Evolutionary conservation across 2,888 invertebrate species (phyloP), one percentile per base, ranked within the genome.

Genomic region (Seira sanloemensis): DNA sequence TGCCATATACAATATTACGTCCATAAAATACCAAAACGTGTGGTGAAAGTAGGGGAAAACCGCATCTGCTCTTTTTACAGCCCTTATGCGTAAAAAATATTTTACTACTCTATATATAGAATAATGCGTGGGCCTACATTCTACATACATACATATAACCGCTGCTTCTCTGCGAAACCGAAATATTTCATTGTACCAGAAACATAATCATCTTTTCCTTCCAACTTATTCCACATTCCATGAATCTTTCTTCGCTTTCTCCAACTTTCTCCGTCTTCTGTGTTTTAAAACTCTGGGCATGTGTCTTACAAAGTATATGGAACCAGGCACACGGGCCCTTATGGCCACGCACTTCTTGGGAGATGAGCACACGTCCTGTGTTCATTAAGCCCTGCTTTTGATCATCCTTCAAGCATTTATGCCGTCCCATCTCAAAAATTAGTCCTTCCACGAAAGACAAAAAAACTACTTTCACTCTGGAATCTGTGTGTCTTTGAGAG

Each of bases 1-100:
- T 25, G 67, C 67, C 26, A 37, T 37, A 24, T 75, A 62, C 75
- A 66, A 75, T 50, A 76, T 25, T 54, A 25, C 50, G 25, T 25
- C 27, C 65, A 37, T 46, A 46, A 24, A 75, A 75, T 62, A 62
- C 19, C 16, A 62, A 62, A 21, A 7, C 7, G 23, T 9, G 37
- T 9, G 62, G 21, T 1, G 21, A 21, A 62, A 62, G 62, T 2
- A 62, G 21, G 62, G 21, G 21, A 62, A 37, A 62, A 62, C 62
- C 62, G n/a, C 62, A 62, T 62, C 62, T 62, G 62, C 21, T 62
- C 62, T 23, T 21, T 1, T 37, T 37, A n/a, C n/a, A n/a, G n/a
- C n/a, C n/a, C n/a, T n/a, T n/a, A n/a, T n/a, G n/a, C n/a, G n/a
- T n/a, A n/a, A n/a, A n/a, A n/a, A n/a, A n/a, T n/a, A n/a, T n/a